phyloP scores from a whole-genome alignment of 2,113 vertebrate genomes.

The Chelonoidis abingdonii region DNA sequence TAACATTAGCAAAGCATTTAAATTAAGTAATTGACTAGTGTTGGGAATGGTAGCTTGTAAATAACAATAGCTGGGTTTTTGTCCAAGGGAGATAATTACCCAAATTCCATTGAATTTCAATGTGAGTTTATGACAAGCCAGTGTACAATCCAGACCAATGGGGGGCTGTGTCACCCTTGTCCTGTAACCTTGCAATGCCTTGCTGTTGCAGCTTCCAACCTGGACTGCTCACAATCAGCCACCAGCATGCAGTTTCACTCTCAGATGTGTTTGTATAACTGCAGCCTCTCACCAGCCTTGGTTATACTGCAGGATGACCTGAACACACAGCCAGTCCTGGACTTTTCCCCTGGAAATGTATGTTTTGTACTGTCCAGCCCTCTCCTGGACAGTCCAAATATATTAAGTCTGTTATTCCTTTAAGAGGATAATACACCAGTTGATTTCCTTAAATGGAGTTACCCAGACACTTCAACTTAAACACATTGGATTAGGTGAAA shows the following conservation, averaged over 20 bases:
- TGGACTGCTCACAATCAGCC: neutral
- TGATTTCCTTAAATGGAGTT: too few species aligned
- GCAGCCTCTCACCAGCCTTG: neutral
- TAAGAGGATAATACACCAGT: too few species aligned
- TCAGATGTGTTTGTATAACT: neutral
- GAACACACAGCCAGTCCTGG: too few species aligned
- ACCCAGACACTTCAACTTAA: too few species aligned
- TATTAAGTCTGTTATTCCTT: too few species aligned
- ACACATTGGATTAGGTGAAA: too few species aligned
- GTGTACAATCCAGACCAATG: neutral
- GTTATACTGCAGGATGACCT: neutral
- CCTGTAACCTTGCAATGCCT: neutral
- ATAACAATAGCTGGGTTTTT: neutral
- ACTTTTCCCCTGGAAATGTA: too few species aligned
- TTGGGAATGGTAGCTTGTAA: neutral
- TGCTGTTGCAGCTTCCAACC: neutral
- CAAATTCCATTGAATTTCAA: neutral
- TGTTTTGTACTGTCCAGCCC: too few species aligned
- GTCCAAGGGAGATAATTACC: neutral
- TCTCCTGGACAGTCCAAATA: too few species aligned
- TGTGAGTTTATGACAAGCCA: neutral
- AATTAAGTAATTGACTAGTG: neutral
- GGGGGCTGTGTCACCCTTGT: neutral
- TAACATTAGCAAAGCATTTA: neutral
- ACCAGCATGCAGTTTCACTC: neutral